phyloP scores from a whole-genome alignment of 1,140 invertebrate species.

The Frieseomelitta varia region DNA sequence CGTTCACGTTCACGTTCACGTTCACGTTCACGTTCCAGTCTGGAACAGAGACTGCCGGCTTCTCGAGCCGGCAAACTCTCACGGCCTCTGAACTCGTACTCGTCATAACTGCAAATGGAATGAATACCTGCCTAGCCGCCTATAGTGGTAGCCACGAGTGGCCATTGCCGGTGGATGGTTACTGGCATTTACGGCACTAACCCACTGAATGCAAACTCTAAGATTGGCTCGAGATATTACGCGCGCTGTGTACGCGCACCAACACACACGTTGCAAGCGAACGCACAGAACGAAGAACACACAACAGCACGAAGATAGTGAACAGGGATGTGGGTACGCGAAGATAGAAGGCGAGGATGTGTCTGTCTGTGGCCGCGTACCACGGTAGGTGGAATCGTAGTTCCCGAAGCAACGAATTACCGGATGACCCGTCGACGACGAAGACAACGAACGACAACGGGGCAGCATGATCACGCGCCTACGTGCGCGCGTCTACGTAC shows the following conservation, averaged over 20 bases:
- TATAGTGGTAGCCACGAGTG: slow-evolving; percentile 74
- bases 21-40: slow-evolving; percentile 53
- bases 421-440: slow-evolving; percentile 69
- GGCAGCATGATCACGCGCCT: slow-evolving; percentile 22
- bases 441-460: slow-evolving; percentile 52
- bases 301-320: background rate
- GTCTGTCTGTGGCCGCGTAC: slow-evolving; percentile 58
- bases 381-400: slow-evolving; percentile 66
- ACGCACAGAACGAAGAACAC: background rate
- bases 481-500: slow-evolving; percentile 44
- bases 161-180: slow-evolving; percentile 73
- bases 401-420: slow-evolving; percentile 73
- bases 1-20: slow-evolving; percentile 50
- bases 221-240: slow-evolving; percentile 79
- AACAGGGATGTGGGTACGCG: too few species aligned
- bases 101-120: slow-evolving; percentile 82
- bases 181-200: slow-evolving; percentile 76
- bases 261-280: slow-evolving; percentile 5
- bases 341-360: slow-evolving; percentile 44
- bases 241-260: slow-evolving; percentile 60
- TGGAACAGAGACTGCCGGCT: slow-evolving; percentile 37
- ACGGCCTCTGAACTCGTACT: slow-evolving; percentile 81
- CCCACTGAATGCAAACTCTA: slow-evolving; percentile 76
- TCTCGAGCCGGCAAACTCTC: slow-evolving; percentile 74
- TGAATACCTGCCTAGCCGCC: slow-evolving; percentile 75